Percentiles rank a stretch among this genome's conserved stretches.
phyloP scores from a whole-genome alignment of 2,797 vertebrate genomes.

The Halcyon badia region DNA sequence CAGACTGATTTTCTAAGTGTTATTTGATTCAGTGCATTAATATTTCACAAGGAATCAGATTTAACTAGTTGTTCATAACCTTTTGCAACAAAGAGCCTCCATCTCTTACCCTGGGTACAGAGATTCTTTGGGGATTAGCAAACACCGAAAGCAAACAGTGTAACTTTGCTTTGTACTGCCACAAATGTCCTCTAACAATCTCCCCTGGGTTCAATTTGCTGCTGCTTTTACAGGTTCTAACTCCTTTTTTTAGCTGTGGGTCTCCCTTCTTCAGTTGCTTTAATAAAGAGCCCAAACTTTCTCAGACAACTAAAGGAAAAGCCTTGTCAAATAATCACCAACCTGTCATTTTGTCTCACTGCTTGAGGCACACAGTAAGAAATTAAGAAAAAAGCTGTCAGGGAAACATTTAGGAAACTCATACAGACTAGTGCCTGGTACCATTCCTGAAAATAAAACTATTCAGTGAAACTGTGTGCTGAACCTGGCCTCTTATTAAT shows the following conservation, averaged over 20 bases:
- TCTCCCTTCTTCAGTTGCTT: not conserved
- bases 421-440: not conserved
- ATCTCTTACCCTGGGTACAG: not conserved
- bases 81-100: not conserved
- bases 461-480: not conserved
- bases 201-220: constrained; percentile 58
- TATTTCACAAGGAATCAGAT: constrained; percentile 46
- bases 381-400: not conserved
- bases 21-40: constrained; percentile 15
- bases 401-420: not conserved
- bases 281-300: not conserved
- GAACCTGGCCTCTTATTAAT: not conserved
- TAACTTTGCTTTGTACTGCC: constrained; percentile 30
- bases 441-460: not conserved
- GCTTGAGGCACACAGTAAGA: not conserved
- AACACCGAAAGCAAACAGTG: not conserved
- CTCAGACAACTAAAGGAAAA: not conserved
- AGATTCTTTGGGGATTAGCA: constrained; percentile 18
- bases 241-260: not conserved
- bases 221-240: not conserved
- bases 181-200: constrained; percentile 29
- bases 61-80: constrained; percentile 42
- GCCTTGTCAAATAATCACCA: not conserved
- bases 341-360: not conserved
- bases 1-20: not conserved